Base-by-base conservation (phyloP, 2,797 vertebrate genomes). In the Xenentodon cancila region DNA sequence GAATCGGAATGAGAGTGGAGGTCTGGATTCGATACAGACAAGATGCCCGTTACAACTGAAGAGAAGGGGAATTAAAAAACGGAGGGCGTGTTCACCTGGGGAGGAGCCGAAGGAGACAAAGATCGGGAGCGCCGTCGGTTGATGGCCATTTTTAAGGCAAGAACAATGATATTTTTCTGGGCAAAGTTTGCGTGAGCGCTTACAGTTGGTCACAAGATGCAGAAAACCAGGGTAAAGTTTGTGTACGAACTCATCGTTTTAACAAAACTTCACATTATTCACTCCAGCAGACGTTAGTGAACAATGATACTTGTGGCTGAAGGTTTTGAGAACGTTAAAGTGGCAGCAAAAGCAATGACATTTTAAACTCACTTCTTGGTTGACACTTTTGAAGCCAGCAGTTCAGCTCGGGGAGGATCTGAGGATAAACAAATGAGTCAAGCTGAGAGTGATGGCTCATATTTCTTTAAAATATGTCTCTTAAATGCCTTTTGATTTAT, bases 21-120 rank as follows among this genome's bases (percentile, higher is more conserved):
- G 50, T 47, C 19, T 53, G 44, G 50, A 40, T 64, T 61, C 0
- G 37, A 34, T 30, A 17, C 11, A 1, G 32, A 37, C 5, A 27
- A 43, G 50, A 25, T 15, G 15, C 66, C 47, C 18, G 55, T 67
- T 56, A 30, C 17, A 15, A 12, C n/a, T 4, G 22, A 15, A 32
- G 61, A 56, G 43, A 53, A 54, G 17, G 60, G 22, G 45, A 30
- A 30, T 21, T 13, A 53, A 46, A 32, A 44, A 20, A 27, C 0
- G 34, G 68, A 67, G 61, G 78, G 54, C 21, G 62, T 32, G 73
- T 67, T 74, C 70, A 77, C 70, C 78, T 73, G 59, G 11, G 61
- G 20, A 9, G 44, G 68, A 27, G 16, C 19, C 12, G 19, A 42
- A 54, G 7, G 34, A 37, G 34, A 11, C 34, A 37, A 37, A 37